A percentile compares a stretch with the other conserved stretches of the same genome.
These are phyloP conservation scores for Drosophila neotestacea DNA, from an alignment of 2,888 invertebrate genomes.

Conservation along the genomic window DNA sequence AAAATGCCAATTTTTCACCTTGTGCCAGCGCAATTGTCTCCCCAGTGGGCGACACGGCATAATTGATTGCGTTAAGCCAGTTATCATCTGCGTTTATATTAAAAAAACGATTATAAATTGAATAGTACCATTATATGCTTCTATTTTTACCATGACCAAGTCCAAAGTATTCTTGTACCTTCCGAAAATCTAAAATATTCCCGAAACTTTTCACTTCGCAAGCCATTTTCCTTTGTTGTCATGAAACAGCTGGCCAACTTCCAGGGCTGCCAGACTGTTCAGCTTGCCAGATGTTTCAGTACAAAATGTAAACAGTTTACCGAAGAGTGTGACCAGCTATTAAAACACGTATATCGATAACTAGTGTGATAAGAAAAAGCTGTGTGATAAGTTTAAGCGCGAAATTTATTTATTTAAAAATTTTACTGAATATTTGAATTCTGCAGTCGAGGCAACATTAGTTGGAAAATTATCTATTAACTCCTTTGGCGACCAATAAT, in stretches of 20 bases:
- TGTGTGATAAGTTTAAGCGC: neutral
- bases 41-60: conserved; percentile 90
- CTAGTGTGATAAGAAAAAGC: neutral
- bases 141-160: conserved; percentile 85
- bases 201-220: conserved; percentile 89
- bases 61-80: conserved; percentile 89
- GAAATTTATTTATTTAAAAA: neutral
- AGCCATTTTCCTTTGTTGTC: conserved; percentile 84
- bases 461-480: neutral
- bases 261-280: conserved; percentile 24
- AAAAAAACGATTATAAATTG: neutral
- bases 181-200: conserved; percentile 87
- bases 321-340: conserved; percentile 23
- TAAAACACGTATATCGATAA: neutral
- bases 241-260: conserved; percentile 41
- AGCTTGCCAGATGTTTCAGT: neutral
- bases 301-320: conserved; percentile 18
- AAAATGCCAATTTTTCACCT: conserved; percentile 88
- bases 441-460: no score
- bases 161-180: conserved; percentile 87
- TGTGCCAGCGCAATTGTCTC: conserved; percentile 90
- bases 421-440: no score
- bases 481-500: conserved; percentile 19
- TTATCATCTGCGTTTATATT: conserved; percentile 85
- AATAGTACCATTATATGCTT: no score